Evolutionary conservation across 2,797 vertebrate genomes (phyloP).

Genomic region (Centropyge bicolor): DNA sequence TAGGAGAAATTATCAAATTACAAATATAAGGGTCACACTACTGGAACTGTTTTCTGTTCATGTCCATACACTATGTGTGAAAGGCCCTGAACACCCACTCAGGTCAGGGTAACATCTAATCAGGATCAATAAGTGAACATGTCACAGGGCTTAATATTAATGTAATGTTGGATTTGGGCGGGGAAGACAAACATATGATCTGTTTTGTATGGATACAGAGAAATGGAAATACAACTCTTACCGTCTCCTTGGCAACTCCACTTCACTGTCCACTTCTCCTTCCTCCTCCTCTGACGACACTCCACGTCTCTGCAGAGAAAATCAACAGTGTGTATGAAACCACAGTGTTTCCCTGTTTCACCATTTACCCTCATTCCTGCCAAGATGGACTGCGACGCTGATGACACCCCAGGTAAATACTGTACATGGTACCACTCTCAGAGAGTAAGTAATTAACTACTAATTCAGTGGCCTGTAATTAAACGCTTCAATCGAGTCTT

Average conservation of each 20-base stretch:
- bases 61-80: not conserved
- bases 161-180: not conserved
- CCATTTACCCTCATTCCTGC: not conserved
- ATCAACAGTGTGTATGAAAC: conserved; percentile 14
- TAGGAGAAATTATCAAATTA: not conserved
- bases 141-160: not conserved
- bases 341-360: not conserved
- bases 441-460: conserved; percentile 2
- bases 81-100: not conserved
- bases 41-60: not conserved
- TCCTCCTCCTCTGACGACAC: conserved; percentile 96
- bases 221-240: conserved; percentile 58
- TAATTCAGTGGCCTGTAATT: not conserved
- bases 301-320: conserved; percentile 87
- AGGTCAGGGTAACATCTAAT: too few species aligned
- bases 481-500: not conserved
- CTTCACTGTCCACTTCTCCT: conserved; percentile 96
- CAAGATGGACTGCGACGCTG: not conserved
- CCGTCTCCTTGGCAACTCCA: conserved; percentile 93
- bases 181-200: not conserved
- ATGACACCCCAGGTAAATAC: not conserved
- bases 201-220: not conserved
- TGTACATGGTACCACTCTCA: not conserved
- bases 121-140: not conserved
- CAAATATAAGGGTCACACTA: not conserved